Evolutionary conservation across 2,888 invertebrate genomes (phyloP), one percentile per base, ranked within the genome.

Genomic region (Campopleginae sp.): DNA sequence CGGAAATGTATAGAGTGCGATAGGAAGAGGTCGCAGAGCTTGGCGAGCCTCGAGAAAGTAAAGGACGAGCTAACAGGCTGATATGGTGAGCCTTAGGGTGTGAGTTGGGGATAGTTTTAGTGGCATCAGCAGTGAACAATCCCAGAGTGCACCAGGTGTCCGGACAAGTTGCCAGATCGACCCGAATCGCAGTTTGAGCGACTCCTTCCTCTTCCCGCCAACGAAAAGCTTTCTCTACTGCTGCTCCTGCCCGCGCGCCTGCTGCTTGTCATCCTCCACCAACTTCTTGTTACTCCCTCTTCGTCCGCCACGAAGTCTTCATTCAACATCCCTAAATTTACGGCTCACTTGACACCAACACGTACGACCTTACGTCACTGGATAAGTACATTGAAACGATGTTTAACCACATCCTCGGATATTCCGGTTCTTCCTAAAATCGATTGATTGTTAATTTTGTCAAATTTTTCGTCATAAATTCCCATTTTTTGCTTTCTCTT

Each of bases 141-240:
- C 71, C 71, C 58, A 54, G 48, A 78, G 79, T 65, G 82, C 61
- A 75, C 82, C 82, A 82, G 79, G 82, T 82, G 85, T 79, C 46
- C 48, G 79, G 80, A 80, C 84, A 88, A 89, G 87, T 88, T 87
- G 83, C 85, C 85, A 51, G 71, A 89, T 89, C 89, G 88, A 88
- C 88, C 88, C 82, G 88, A 89, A 90, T 90, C 88, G 88, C 87
- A 89, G 89, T 90, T 90, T 89, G 88, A 90, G 87, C 89, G 90
- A 90, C 88, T 88, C 85, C 38, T 33, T n/a, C 46, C n/a, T 38
- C 63, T 46, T 31, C 10, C 23, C 33, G n/a, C n/a, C 7, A 68
- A 75, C 51, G 51, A 46, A 70, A 31, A 33, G 12, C 70, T n/a
- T n/a, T 48, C 6, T 33, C 48, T 27, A 10, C 19, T n/a, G n/a